A percentile compares a stretch with the other conserved stretches of the same genome.
These are phyloP conservation scores for Bombus waltoni DNA, from an alignment of 1,140 invertebrate genomes.

Conservation along the genomic window DNA sequence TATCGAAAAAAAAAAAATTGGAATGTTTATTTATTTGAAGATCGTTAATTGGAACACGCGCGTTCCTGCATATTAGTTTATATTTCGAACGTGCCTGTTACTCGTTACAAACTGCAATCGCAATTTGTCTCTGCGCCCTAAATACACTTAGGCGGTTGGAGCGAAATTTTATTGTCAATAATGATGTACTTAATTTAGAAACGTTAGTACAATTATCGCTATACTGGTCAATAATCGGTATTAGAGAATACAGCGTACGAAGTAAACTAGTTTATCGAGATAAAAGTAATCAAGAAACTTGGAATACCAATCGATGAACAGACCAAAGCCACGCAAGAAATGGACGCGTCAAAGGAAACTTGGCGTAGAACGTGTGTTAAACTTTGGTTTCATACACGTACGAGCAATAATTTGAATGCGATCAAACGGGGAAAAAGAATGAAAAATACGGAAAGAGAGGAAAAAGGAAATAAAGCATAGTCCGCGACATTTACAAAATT, in stretches of 20 bases:
- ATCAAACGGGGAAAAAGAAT: background rate
- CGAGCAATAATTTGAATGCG: background rate
- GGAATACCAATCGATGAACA: background rate
- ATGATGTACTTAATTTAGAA: no score
- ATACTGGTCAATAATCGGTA: background rate
- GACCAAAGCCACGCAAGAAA: background rate
- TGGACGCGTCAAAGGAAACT: background rate
- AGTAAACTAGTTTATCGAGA: background rate
- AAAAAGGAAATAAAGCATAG: background rate
- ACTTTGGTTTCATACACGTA: background rate
- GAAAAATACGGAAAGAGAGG: background rate
- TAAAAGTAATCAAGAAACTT: background rate
- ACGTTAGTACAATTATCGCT: background rate
- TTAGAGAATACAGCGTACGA: background rate
- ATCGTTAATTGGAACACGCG: background rate
- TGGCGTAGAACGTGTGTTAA: background rate
- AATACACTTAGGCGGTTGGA: background rate
- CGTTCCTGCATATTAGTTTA: background rate
- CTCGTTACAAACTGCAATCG: background rate
- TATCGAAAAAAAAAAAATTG: background rate
- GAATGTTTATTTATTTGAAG: background rate
- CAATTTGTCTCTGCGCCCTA: background rate
- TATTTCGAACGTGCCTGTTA: background rate
- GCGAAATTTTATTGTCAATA: no score
- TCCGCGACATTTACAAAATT: background rate